Percentiles rank a stretch among this genome's conserved stretches.
phyloP scores from a whole-genome alignment of 2,888 invertebrate genomes.

The Alitta virens region DNA sequence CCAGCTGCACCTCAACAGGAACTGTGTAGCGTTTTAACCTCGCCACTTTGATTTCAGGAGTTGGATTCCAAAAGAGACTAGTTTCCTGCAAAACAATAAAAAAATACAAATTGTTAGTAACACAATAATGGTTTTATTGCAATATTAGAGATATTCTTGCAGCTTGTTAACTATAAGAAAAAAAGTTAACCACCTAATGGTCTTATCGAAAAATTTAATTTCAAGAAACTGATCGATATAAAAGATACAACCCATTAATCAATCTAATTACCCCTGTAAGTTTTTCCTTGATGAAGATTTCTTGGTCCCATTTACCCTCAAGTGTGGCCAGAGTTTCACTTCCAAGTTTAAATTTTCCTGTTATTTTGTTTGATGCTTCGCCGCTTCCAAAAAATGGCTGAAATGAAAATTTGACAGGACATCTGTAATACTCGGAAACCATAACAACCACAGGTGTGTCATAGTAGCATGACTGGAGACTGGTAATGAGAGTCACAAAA shows the following conservation, averaged over 20 bases:
- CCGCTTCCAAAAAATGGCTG: conserved; percentile 86
- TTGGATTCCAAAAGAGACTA: conserved; percentile 68
- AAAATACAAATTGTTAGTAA: too few species aligned
- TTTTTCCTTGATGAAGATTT: conserved; percentile 79
- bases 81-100: too few species aligned
- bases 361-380: conserved; percentile 80
- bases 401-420: conserved; percentile 36
- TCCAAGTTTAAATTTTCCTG: conserved; percentile 81
- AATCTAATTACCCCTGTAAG: conserved; percentile 66
- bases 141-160: too few species aligned
- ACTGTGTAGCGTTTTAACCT: conserved; percentile 78
- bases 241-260: too few species aligned
- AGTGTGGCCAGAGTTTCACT: conserved; percentile 82
- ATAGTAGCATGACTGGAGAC: too few species aligned
- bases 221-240: too few species aligned
- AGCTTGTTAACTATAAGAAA: too few species aligned
- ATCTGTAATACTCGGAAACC: too few species aligned
- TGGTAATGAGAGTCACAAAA: background rate
- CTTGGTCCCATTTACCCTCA: conserved; percentile 90
- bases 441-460: too few species aligned
- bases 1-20: conserved; percentile 72
- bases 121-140: too few species aligned
- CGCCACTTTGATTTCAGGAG: conserved; percentile 67
- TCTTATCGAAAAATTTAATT: too few species aligned
- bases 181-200: too few species aligned